A percentile compares a stretch with the other conserved stretches of the same genome.
Conservation (phyloP, 2,113 vertebrate genomes). For the Plectropomus leopardus region DNA sequence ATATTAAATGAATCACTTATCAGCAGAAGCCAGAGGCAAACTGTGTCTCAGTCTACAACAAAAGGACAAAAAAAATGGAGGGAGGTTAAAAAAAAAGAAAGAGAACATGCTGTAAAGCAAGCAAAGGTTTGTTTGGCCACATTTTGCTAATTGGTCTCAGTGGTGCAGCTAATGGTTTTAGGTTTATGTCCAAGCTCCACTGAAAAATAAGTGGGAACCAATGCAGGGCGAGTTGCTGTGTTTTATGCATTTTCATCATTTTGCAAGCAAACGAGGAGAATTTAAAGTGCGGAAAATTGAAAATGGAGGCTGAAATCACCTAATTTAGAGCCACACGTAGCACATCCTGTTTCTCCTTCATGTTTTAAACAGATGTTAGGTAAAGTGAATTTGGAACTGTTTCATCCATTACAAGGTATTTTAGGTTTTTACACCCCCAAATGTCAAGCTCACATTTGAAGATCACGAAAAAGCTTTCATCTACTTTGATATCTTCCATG, state of each 20-base stretch:
- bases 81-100: conserved; percentile 7
- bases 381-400: conserved; percentile 34
- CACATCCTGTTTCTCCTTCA: conserved; percentile 40
- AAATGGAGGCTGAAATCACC: conserved; percentile 61
- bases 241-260: conserved; percentile 63
- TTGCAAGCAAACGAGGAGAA: conserved; percentile 30
- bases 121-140: conserved; percentile 60
- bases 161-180: conserved; percentile 74
- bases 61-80: not conserved
- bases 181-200: conserved; percentile 56
- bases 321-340: conserved; percentile 53
- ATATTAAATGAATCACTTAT: conserved; percentile 42
- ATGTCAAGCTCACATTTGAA: conserved; percentile 41
- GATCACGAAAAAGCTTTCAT: conserved; percentile 20
- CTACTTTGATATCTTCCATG: conserved; percentile 15
- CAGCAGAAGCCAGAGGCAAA: conserved; percentile 23
- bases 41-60: not conserved
- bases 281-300: conserved; percentile 29
- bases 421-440: conserved; percentile 32
- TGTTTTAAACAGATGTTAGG: conserved; percentile 60
- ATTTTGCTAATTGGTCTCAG: conserved; percentile 73
- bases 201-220: conserved; percentile 62
- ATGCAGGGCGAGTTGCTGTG: conserved; percentile 16
- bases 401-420: conserved; percentile 47
- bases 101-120: conserved; percentile 47